A percentile compares a stretch with the other conserved stretches of the same genome.
Conservation (phyloP, 1,140 invertebrate species). For the Yoshiicerus persimilis region DNA sequence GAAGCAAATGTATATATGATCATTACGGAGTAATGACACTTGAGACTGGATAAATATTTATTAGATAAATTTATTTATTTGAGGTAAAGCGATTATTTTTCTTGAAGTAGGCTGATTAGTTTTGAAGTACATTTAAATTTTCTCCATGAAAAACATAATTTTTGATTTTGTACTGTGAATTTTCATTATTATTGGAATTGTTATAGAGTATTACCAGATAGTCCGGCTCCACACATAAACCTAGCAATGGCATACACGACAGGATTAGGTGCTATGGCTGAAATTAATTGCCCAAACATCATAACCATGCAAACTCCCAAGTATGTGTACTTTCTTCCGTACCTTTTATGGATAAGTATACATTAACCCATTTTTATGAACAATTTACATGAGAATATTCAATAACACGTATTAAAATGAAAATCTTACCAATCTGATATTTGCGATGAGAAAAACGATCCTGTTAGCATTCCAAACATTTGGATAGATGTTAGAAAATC, state of each 20-base stretch:
- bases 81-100: too few species aligned
- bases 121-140: too few species aligned
- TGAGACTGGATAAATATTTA: too few species aligned
- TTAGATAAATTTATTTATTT: too few species aligned
- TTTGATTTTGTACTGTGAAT: neutral
- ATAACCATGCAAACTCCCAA: slow-evolving; percentile 21
- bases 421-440: slow-evolving; percentile 38
- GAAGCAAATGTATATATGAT: too few species aligned
- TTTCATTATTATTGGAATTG: neutral
- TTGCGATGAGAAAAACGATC: slow-evolving; percentile 35
- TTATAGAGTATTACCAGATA: slow-evolving; percentile 37
- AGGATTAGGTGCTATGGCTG: neutral
- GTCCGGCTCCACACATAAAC: slow-evolving; percentile 31
- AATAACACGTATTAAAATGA: neutral
- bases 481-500: slow-evolving; percentile 42
- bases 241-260: slow-evolving; percentile 21
- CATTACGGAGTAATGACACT: too few species aligned
- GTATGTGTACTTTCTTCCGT: slow-evolving; percentile 27
- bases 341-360: neutral
- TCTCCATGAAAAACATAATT: neutral
- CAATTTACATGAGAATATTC: neutral
- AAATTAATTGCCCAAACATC: slow-evolving; percentile 19
- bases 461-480: slow-evolving; percentile 41
- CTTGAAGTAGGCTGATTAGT: too few species aligned
- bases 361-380: neutral